Base-by-base conservation (phyloP, 2,113 vertebrate species). In the Anseranas semipalmata region DNA sequence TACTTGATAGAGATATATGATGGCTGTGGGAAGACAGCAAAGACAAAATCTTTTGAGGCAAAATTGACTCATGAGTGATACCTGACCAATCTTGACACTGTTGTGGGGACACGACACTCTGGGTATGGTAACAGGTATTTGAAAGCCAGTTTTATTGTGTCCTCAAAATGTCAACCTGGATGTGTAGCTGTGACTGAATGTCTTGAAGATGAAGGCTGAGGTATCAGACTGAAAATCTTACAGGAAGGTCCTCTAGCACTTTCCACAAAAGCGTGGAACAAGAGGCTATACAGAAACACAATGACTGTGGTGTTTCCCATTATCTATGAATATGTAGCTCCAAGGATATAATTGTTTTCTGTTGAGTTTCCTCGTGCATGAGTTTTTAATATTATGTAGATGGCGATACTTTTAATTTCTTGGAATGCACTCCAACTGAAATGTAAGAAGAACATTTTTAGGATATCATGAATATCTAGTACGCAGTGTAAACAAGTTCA, bases 41-140 rank as follows among this genome's bases (percentile, higher is more conserved):
- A 66, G 21, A 14, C 48, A 55, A 79, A 78, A 59, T 80, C 32
- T 46, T 9, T 20, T 66, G 41, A 19, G 33, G 48, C 43, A 78
- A 76, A 95, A 79, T 56, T 79, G 81, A 68, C 35, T 39, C 9
- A 0, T 39, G 27, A 84, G 27, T 80, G 86, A 20, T 56, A 81
- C 10, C 15, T 28, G 66, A 68, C 41, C 1, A 6, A 70, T 79
- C 53, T 35, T 72, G 28, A 79, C 27, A 8, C 3, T 65, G 27
- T 16, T n/a, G 2, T 7, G 11, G 33, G 58, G 18, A 16, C 15
- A 33, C 0, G 1, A 11, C 5, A 3, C 20, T 21, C 35, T 77
- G 35, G 19, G 16, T 8, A 6, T 32, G 27, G 45, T 60, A 68
- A 27, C 14, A 55, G 11, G 22, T 19, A 3, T 56, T 87, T 90